A percentile compares a stretch with the other conserved stretches of the same genome.
Conservation (phyloP, 2,888 invertebrate genomes). For the Spialia ferax region DNA sequence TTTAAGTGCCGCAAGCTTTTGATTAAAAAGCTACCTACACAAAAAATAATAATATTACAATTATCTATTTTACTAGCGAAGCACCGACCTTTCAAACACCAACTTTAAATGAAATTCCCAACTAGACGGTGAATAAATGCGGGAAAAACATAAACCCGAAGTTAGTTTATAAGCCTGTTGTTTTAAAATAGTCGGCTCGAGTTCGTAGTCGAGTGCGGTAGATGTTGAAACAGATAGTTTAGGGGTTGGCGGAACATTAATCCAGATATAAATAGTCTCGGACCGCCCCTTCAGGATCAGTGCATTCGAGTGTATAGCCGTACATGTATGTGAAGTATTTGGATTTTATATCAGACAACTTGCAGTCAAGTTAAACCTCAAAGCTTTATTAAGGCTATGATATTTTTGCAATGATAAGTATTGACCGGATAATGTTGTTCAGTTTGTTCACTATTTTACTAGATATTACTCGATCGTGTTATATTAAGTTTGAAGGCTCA, state of each 20-base stretch:
- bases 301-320: neutral
- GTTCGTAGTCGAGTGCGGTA: constrained; percentile 4
- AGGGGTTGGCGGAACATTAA: constrained; percentile 22
- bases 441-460: too few species aligned
- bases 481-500: neutral
- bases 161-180: constrained; percentile 12
- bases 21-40: too few species aligned
- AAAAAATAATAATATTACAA: too few species aligned
- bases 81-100: neutral
- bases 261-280: constrained; percentile 23
- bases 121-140: neutral
- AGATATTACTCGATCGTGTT: neutral
- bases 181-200: constrained; percentile 12
- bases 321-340: too few species aligned
- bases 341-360: too few species aligned
- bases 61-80: too few species aligned
- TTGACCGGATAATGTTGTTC: too few species aligned
- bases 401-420: too few species aligned
- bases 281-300: constrained; percentile 8
- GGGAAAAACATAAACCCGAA: neutral
- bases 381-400: too few species aligned
- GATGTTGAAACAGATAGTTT: constrained; percentile 25
- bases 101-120: neutral
- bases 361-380: too few species aligned
- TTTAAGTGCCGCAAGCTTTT: too few species aligned